A percentile compares a stretch with the other conserved stretches of the same genome.
phyloP scores from a whole-genome alignment of 2,888 invertebrate genomes.

The Spisula subtruncata region DNA sequence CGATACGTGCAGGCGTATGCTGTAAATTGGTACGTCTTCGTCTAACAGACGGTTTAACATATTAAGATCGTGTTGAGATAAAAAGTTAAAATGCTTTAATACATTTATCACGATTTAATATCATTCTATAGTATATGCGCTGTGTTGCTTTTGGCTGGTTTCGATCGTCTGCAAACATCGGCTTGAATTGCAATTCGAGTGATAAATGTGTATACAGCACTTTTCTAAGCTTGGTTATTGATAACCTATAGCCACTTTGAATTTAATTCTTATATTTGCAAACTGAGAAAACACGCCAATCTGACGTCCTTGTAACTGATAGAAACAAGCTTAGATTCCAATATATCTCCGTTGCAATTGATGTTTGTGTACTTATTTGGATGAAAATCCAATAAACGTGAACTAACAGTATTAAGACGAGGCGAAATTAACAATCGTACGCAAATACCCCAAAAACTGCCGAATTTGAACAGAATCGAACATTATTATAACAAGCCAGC shows the following conservation, averaged over 20 bases:
- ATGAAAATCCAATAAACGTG: not conserved
- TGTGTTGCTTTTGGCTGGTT: not conserved
- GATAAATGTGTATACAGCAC: too few relatives aligned
- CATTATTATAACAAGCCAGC: too few relatives aligned
- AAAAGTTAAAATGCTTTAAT: not conserved
- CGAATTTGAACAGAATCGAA: too few relatives aligned
- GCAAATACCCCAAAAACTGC: too few relatives aligned
- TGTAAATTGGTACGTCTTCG: slow-evolving; percentile 15
- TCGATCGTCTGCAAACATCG: not conserved
- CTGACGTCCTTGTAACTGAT: not conserved
- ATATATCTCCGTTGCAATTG: not conserved
- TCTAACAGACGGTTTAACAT: not conserved
- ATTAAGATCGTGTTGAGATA: not conserved
- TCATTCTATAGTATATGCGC: not conserved
- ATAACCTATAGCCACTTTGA: not conserved
- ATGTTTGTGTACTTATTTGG: too few relatives aligned
- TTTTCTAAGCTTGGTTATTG: not conserved
- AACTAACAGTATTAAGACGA: not conserved
- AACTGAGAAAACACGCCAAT: not conserved
- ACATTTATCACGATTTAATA: not conserved
- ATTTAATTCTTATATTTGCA: not conserved
- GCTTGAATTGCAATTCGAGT: too few relatives aligned
- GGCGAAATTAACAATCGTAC: not conserved
- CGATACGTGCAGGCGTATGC: not conserved
- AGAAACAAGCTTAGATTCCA: not conserved